Conservation (phyloP, 2,888 invertebrate species). For the Anaspis maculata region DNA sequence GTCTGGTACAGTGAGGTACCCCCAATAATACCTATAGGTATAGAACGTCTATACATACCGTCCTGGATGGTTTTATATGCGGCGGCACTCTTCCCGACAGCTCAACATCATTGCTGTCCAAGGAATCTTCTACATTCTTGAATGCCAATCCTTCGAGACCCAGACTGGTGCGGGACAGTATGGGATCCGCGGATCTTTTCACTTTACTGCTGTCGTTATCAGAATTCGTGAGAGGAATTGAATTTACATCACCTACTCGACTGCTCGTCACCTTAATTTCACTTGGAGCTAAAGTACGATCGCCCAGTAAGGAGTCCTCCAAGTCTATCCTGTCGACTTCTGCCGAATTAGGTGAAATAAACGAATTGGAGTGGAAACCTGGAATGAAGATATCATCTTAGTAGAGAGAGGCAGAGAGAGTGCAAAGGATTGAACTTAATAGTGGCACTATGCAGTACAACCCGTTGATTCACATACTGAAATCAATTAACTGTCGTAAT, state of each 20-base stretch:
- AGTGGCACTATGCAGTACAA: too few relatives aligned
- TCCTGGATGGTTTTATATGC: constrained; percentile 51
- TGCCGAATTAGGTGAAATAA: constrained; percentile 60
- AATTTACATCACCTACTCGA: too few relatives aligned
- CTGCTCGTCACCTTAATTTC: too few relatives aligned
- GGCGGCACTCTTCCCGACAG: constrained; percentile 32
- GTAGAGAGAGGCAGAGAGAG: too few relatives aligned
- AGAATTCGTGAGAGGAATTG: too few relatives aligned
- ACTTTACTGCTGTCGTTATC: constrained; percentile 17
- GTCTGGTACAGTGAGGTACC: too few relatives aligned
- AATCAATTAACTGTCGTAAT: too few relatives aligned
- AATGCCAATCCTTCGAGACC: constrained; percentile 45
- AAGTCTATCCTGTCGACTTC: constrained; percentile 18
- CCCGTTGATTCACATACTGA: too few relatives aligned
- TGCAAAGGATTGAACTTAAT: too few relatives aligned
- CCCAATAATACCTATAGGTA: too few relatives aligned
- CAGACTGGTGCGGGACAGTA: constrained; percentile 46
- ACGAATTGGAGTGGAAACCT: constrained; percentile 56
- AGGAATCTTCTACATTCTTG: constrained; percentile 49
- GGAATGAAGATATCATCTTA: too few relatives aligned
- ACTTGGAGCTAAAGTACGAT: constrained; percentile 26
- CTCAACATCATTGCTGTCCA: constrained; percentile 46
- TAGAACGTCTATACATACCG: too few relatives aligned
- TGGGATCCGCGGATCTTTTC: constrained; percentile 35
- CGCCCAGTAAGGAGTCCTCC: constrained; percentile 11